Conservation (phyloP, 2,888 invertebrate genomes). For the Anaspis maculata region DNA sequence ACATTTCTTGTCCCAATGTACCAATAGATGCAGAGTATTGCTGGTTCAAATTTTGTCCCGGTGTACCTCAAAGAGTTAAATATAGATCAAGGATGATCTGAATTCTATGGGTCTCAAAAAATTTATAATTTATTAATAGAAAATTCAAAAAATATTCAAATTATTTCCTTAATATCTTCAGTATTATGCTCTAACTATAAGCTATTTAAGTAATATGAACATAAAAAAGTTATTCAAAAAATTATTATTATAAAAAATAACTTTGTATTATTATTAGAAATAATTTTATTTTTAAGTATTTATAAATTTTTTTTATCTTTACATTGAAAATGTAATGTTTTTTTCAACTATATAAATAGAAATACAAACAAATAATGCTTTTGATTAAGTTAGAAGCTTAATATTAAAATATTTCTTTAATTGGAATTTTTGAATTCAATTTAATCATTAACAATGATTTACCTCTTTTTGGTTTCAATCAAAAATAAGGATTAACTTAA, state of each 20-base stretch:
- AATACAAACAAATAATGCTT: conserved; percentile 44
- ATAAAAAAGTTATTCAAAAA: conserved; percentile 30
- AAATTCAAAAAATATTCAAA: no score
- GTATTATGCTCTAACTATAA: neutral
- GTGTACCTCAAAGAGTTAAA: no score
- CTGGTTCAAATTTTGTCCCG: no score
- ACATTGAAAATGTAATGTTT: conserved; percentile 59
- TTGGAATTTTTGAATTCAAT: conserved; percentile 51
- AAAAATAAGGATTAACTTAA: conserved; percentile 43
- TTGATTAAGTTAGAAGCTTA: conserved; percentile 58
- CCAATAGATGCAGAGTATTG: no score
- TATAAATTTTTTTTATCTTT: conserved; percentile 45
- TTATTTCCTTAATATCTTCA: neutral
- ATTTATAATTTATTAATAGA: conserved; percentile 11
- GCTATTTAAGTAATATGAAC: neutral
- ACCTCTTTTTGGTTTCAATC: conserved; percentile 47
- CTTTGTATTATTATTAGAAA: conserved; percentile 43
- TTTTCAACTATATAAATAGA: conserved; percentile 58
- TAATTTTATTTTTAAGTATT: conserved; percentile 27
- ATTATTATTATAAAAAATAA: conserved; percentile 43
- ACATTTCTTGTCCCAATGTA: no score
- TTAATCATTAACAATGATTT: conserved; percentile 59
- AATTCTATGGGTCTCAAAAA: conserved; percentile 25
- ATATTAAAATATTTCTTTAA: conserved; percentile 50
- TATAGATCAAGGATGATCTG: conserved; percentile 27